These are phyloP conservation scores for Zaprionus gabonicus DNA, from an alignment of 1,140 invertebrate species.

Conservation along the genomic window DNA sequence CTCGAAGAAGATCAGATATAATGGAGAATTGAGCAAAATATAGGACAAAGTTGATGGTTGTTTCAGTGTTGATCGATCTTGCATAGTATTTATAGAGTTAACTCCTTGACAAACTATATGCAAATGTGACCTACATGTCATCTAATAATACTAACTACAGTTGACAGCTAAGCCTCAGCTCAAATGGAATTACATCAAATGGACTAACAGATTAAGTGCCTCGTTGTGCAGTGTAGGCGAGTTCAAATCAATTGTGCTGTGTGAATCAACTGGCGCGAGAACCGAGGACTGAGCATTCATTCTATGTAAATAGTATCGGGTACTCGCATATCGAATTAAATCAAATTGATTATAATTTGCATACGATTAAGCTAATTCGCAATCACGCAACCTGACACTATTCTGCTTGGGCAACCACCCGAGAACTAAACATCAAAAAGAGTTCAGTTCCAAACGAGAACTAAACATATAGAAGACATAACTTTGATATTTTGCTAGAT, in stretches of 20 bases:
- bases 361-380: neutral
- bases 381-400: slow-evolving; percentile 1
- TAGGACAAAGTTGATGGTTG: no score
- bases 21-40: neutral
- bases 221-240: neutral
- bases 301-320: neutral
- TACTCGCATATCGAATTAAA: slow-evolving; percentile 1
- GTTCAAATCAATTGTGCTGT: slow-evolving; percentile 2
- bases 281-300: neutral
- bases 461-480: no score
- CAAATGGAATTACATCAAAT: neutral
- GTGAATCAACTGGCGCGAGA: slow-evolving; percentile 1
- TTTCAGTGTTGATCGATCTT: no score
- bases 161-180: neutral
- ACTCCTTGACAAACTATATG: neutral
- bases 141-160: neutral
- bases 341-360: neutral
- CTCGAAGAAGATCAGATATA: neutral
- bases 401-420: neutral
- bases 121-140: neutral
- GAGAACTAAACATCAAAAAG: no score
- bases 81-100: neutral
- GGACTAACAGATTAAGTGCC: neutral
- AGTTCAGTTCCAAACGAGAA: no score
- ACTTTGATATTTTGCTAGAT: no score